Conservation (phyloP, 1,140 invertebrate genomes). For the Chionoecetes opilio region DNA sequence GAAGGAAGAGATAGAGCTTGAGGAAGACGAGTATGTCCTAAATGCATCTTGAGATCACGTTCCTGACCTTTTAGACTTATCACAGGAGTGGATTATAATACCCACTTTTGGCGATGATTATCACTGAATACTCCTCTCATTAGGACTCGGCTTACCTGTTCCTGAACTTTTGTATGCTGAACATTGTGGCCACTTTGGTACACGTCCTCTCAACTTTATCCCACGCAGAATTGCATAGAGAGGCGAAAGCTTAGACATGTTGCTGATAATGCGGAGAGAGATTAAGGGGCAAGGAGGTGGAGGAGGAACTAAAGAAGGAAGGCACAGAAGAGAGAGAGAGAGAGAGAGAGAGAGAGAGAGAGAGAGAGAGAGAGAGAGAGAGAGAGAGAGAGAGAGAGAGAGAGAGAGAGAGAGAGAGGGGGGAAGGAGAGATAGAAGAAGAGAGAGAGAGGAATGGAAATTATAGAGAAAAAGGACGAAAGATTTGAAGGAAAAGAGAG, state of each 20-base stretch:
- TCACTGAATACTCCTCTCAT: neutral
- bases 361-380: no score
- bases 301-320: neutral
- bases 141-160: neutral
- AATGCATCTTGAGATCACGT: neutral
- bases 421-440: neutral
- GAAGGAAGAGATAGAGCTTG: neutral
- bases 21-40: neutral
- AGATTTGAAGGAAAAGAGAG: neutral
- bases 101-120: slow-evolving; percentile 1
- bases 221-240: no score
- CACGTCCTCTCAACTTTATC: neutral
- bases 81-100: neutral
- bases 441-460: neutral
- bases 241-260: no score
- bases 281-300: neutral
- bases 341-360: no score
- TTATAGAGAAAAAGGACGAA: neutral
- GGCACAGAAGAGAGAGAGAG: no score
- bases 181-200: neutral
- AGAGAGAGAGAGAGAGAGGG: neutral
- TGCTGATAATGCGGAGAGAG: no score
- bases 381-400: no score
- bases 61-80: neutral
- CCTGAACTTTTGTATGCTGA: neutral